Evolutionary conservation across 2,113 vertebrate species (phyloP), one percentile per base, ranked within the genome.

Genomic region (Hydropotes inermis): DNA sequence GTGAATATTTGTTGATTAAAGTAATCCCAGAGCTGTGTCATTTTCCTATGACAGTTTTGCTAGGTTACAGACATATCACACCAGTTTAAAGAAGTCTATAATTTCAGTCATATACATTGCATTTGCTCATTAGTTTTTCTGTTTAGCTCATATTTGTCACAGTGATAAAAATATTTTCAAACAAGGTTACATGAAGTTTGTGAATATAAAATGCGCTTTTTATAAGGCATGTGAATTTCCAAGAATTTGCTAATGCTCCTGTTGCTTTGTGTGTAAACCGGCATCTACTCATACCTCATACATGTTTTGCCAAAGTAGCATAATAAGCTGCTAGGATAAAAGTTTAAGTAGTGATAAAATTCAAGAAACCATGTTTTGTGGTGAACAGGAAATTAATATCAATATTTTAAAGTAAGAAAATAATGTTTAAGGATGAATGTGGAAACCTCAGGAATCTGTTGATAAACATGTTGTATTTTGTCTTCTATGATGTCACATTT

Each of bases 151-250:
- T 25, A 90, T 89, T 95, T 95, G 25, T 89, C 84, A 96, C 60
- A 93, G 21, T 94, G 83, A 94, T 95, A 91, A 96, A 88, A 95
- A 74, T 54, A 23, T 88, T 97, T 94, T 88, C n/a, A 96, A 86
- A 78, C 4, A 54, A 36, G 23, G 21, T 93, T 97, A 94, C 81
- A 58, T 39, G 45, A 88, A 54, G 13, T 95, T 92, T 93, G 60
- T 93, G 17, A 64, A 36, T 82, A 90, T 90, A 78, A 95, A 97
- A 88, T 92, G 27, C 78, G 30, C 50, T 67, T 96, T 97, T 64
- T 76, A 11, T 58, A 90, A 74, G 6, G 52, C 33, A 50, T 55
- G 16, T 64, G 39, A 79, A 95, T 95, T 87, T 96, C 23, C 16
- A 94, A 78, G 52, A 70, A 92, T 85, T 90, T 87, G 25, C 58